Conservation (phyloP, 2,888 invertebrate species). For the Tenodera sinensis region DNA sequence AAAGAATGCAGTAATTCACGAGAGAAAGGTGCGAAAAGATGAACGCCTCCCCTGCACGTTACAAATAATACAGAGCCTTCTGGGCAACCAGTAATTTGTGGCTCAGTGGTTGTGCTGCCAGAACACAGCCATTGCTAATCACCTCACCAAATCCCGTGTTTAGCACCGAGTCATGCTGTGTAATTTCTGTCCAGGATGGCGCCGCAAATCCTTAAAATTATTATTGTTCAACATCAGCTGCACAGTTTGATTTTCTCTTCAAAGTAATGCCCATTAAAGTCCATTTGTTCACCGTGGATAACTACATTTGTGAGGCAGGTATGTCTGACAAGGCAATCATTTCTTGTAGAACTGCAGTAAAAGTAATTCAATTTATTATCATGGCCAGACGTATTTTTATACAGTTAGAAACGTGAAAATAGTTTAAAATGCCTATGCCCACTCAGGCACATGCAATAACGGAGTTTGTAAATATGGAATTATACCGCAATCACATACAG, state of each 20-base stretch:
- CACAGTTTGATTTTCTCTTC: not conserved
- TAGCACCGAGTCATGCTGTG: not conserved
- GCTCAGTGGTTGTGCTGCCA: not conserved
- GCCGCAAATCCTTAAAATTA: not conserved
- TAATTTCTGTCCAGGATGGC: not conserved
- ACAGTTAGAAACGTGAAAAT: no score
- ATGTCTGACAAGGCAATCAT: not conserved
- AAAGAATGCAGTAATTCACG: no score
- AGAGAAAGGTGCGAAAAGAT: not conserved
- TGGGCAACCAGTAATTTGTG: not conserved
- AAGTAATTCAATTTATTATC: no score
- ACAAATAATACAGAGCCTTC: not conserved
- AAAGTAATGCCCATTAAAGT: not conserved
- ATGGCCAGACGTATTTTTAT: no score
- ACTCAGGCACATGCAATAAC: no score
- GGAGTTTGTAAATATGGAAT: no score
- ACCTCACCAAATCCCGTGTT: not conserved
- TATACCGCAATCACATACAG: no score
- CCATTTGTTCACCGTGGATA: not conserved
- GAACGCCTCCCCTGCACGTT: no score
- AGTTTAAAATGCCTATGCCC: no score
- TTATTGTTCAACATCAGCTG: not conserved
- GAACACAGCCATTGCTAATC: not conserved
- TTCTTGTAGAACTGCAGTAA: not conserved
- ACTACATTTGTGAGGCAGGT: not conserved